Conservation (phyloP, 2,113 vertebrate genomes). For the Loxodonta africana region DNA sequence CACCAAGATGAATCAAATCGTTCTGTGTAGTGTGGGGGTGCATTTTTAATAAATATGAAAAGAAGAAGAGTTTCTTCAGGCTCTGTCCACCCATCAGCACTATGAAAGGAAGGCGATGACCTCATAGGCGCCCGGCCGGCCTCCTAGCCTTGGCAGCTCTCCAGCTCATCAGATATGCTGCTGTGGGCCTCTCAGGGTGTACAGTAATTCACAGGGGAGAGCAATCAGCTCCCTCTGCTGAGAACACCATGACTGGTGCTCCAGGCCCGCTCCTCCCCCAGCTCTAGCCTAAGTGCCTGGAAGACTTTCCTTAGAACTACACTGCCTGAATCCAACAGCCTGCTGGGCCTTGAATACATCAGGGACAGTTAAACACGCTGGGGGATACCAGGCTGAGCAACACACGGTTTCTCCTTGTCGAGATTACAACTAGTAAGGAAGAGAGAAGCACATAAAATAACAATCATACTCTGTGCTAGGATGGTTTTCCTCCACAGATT, state of each 20-base stretch:
- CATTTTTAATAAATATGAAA: background rate
- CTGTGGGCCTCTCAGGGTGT: constrained; percentile 18
- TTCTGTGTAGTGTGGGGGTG: background rate
- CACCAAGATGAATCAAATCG: constrained; percentile 34
- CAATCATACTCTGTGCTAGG: background rate
- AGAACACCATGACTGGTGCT: constrained; percentile 17
- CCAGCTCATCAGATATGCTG: constrained; percentile 16
- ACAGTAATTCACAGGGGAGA: constrained; percentile 70
- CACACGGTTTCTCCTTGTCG: background rate
- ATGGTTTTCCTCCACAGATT: background rate
- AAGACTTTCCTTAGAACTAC: background rate
- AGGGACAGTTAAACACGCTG: background rate
- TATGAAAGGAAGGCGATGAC: background rate
- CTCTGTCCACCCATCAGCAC: background rate
- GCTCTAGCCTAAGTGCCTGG: background rate
- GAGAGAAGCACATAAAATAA: background rate
- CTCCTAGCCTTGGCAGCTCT: constrained; percentile 31
- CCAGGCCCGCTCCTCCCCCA: background rate
- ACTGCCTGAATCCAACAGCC: background rate
- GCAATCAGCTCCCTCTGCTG: constrained; percentile 33
- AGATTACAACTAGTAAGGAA: background rate
- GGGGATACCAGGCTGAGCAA: background rate
- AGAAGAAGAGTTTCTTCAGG: background rate
- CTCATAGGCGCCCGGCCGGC: background rate
- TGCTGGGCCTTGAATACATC: background rate